phyloP scores from a whole-genome alignment of 2,888 invertebrate genomes.

The Luperina nickerlii region DNA sequence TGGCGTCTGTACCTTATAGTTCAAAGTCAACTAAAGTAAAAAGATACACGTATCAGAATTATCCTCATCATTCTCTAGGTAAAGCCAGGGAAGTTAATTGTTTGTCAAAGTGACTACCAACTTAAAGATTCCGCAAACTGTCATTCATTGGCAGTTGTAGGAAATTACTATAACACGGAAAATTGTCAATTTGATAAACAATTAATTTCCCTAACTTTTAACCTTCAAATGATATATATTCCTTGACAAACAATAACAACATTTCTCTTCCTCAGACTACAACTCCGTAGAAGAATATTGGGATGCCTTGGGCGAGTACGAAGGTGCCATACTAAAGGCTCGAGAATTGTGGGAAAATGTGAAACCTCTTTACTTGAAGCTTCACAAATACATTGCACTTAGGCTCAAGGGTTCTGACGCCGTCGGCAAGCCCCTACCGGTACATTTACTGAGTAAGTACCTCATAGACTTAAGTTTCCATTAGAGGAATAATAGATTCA shows the following conservation, averaged over 20 bases:
- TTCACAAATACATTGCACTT: constrained; percentile 88
- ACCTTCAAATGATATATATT: background rate
- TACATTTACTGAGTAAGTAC: constrained; percentile 88
- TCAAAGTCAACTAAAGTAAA: too few relatives aligned
- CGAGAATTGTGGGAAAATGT: constrained; percentile 90
- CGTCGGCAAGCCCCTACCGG: constrained; percentile 86
- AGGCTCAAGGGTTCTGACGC: constrained; percentile 87
- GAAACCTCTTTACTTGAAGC: constrained; percentile 88
- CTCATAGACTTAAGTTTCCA: constrained; percentile 15
- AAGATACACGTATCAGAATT: too few relatives aligned
- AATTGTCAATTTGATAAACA: background rate
- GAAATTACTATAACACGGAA: too few relatives aligned
- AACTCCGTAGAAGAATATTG: constrained; percentile 88
- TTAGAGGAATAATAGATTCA: background rate
- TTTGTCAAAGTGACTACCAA: too few relatives aligned
- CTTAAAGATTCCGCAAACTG: too few relatives aligned
- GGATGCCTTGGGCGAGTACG: constrained; percentile 89
- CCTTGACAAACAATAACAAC: background rate
- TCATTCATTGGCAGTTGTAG: too few relatives aligned
- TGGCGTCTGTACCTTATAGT: too few relatives aligned
- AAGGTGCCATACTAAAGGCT: constrained; percentile 87
- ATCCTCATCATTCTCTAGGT: too few relatives aligned
- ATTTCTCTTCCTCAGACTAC: constrained; percentile 76
- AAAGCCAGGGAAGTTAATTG: too few relatives aligned
- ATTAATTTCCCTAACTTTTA: background rate